phyloP scores from a whole-genome alignment of 2,888 invertebrate species.

The Rhaphigaster nebulosa region DNA sequence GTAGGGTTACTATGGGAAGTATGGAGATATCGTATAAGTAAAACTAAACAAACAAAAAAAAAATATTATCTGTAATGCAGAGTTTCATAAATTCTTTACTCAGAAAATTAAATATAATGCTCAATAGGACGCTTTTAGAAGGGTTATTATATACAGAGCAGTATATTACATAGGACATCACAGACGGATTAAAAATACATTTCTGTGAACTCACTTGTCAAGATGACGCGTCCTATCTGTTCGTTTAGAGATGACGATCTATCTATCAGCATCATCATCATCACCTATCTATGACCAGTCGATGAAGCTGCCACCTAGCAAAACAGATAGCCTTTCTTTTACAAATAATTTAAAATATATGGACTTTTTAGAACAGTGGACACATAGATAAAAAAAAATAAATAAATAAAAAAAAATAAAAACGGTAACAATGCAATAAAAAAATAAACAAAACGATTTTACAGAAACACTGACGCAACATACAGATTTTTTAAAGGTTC shows the following conservation, averaged over 20 bases:
- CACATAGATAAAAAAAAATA: neutral
- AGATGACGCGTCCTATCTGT: constrained; percentile 46
- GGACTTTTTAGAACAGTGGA: neutral
- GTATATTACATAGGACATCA: constrained; percentile 11
- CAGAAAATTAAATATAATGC: neutral
- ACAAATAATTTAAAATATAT: neutral
- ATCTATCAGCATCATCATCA: constrained; percentile 53
- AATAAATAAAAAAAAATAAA: neutral
- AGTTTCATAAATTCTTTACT: neutral
- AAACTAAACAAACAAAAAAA: too few relatives aligned
- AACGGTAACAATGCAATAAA: neutral
- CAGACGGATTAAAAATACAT: constrained; percentile 31
- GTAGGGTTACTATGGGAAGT: too few relatives aligned
- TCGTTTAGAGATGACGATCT: constrained; percentile 44
- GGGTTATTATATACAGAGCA: neutral
- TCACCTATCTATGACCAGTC: constrained; percentile 28
- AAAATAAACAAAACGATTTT: neutral
- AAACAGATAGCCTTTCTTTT: neutral
- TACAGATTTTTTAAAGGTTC: too few relatives aligned
- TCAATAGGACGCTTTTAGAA: neutral
- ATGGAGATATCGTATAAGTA: too few relatives aligned
- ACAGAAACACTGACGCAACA: neutral
- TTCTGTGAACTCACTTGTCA: constrained; percentile 52
- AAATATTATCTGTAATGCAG: too few relatives aligned
- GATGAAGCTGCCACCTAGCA: constrained; percentile 47